Percentiles rank a stretch among this genome's conserved stretches.
These are phyloP conservation scores for Malaclemys terrapin DNA, from an alignment of 2,113 vertebrate genomes.

Conservation along the genomic window DNA sequence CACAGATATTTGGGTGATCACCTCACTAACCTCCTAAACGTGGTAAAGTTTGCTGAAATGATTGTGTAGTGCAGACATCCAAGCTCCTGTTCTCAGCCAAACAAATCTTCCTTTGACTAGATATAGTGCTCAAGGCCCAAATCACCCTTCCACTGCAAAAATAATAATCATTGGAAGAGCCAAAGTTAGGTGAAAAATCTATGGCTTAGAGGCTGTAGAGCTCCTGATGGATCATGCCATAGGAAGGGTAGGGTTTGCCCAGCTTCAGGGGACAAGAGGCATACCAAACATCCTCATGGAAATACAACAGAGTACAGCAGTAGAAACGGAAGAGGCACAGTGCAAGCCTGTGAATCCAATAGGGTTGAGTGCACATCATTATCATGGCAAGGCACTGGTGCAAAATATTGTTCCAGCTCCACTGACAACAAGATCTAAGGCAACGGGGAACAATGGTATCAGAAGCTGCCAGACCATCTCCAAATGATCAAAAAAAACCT, in stretches of 20 bases:
- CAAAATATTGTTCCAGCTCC: not conserved
- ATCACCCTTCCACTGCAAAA: not conserved
- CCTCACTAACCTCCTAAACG: rapidly evolving
- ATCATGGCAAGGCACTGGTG: not conserved
- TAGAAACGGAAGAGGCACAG: not conserved
- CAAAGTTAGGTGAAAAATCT: not conserved
- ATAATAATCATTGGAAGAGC: not conserved
- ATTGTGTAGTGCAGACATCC: not conserved
- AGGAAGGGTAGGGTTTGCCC: not conserved
- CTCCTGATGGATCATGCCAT: not conserved
- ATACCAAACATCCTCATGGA: not conserved
- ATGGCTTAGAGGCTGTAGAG: not conserved
- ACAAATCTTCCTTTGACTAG: not conserved
- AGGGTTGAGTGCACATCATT: not conserved
- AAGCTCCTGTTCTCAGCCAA: not conserved
- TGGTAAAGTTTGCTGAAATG: not conserved
- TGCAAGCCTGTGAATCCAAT: not conserved
- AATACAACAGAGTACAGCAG: not conserved
- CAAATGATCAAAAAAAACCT: not conserved
- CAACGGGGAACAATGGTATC: not conserved
- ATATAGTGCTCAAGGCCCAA: not conserved
- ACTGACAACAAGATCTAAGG: not conserved
- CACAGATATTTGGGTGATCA: not conserved
- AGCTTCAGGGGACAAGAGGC: not conserved
- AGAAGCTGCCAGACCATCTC: not conserved